Evolutionary conservation across 2,888 invertebrate genomes (phyloP), one percentile per base, ranked within the genome.

Genomic region (Hemaris fuciformis): DNA sequence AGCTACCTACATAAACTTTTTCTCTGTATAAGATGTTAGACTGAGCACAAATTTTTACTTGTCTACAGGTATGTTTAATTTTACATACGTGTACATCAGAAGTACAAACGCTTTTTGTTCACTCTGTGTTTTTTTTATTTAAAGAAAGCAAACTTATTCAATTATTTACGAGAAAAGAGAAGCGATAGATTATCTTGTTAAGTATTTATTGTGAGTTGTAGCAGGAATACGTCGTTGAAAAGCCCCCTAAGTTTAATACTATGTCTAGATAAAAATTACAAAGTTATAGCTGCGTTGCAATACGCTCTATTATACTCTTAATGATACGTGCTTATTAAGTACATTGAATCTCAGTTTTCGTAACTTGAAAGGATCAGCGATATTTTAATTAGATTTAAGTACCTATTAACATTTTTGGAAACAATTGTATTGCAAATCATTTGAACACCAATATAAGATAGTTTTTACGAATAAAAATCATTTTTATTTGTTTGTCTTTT

Each of bases 361-460:
- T 76, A 77, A 74, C 64, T 75, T 70, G 65, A 69, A 79, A 77
- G 78, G 76, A 80, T 68, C 80, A 84, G 82, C 83, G 84, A 78
- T 81, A 82, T 27, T n/a, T 31, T 87, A 84, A 80, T 83, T 84
- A 85, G 85, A 84, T 79, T 77, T 80, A 83, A 83, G 77, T 62
- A n/a, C n/a, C n/a, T n/a, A 62, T 88, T 85, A 79, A 83, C 74
- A 79, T 70, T 84, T 88, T 88, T 85, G 84, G 82, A 88, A 83
- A 85, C 85, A 79, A 85, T 82, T 77, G 76, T 86, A 84, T 85
- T 87, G 87, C 86, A 84, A 83, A 80, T 80, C 82, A 81, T 82
- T 81, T 73, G 76, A 83, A 87, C 78, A 83, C 77, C 76, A 87
- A 87, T 85, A 85, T 79, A 83, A 82, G 76, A 78, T 77, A 67